Percentiles rank a stretch among this genome's conserved stretches.
These are phyloP conservation scores for Oxycera nigricornis DNA, from an alignment of 2,888 invertebrate genomes.

Conservation along the genomic window DNA sequence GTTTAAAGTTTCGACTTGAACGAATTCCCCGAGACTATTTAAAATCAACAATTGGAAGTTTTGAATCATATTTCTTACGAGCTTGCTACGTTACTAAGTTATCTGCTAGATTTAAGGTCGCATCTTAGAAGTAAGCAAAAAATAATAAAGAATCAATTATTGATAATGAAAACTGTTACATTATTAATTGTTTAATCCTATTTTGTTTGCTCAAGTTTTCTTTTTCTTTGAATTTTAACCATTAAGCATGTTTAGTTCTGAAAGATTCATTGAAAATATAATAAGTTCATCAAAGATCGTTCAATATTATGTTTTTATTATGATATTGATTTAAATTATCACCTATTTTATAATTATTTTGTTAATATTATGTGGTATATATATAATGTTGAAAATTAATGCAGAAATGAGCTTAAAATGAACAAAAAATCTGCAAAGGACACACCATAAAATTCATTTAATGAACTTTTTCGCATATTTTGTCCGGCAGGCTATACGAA, in stretches of 20 bases:
- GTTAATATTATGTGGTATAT: constrained; percentile 15
- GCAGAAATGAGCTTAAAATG: constrained; percentile 15
- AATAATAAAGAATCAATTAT: background rate
- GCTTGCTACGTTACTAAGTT: background rate
- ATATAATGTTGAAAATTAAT: constrained; percentile 9
- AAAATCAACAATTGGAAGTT: constrained; percentile 1
- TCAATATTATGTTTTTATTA: background rate
- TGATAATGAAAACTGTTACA: background rate
- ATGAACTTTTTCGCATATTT: background rate
- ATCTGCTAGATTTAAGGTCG: background rate
- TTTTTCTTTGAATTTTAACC: background rate
- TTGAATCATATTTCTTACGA: background rate
- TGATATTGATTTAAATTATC: background rate
- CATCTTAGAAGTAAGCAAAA: constrained; percentile 13
- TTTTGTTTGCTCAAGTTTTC: too few relatives aligned
- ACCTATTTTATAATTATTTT: background rate
- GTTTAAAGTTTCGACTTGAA: background rate
- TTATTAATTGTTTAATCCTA: background rate
- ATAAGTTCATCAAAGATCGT: background rate
- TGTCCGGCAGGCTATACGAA: background rate
- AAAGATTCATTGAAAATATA: background rate
- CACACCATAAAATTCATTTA: too few relatives aligned
- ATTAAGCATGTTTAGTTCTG: constrained; percentile 1
- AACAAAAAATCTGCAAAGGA: constrained; percentile 8
- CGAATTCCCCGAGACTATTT: background rate